A percentile compares a stretch with the other conserved stretches of the same genome.
Conservation (phyloP, 2,888 invertebrate genomes). For the Apeira syringaria region DNA sequence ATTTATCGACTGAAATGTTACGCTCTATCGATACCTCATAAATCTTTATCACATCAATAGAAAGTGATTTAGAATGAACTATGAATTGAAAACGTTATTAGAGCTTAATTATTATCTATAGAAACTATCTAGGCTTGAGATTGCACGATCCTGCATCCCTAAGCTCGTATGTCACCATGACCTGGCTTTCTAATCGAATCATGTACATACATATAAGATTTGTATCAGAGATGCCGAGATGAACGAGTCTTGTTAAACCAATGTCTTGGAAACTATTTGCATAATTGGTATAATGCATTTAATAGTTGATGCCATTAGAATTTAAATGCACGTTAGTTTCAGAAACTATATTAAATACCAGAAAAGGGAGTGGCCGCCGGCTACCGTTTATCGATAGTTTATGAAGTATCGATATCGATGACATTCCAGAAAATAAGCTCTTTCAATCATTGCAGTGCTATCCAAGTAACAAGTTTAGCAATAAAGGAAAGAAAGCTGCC, state of each 20-base stretch:
- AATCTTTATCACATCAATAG: slow-evolving; percentile 31
- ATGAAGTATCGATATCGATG: slow-evolving; percentile 48
- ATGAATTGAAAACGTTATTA: slow-evolving; percentile 31
- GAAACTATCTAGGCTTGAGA: slow-evolving; percentile 27
- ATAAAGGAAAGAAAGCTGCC: slow-evolving; percentile 79
- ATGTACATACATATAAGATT: slow-evolving; percentile 34
- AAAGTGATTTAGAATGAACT: slow-evolving; percentile 21
- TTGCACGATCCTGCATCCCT: slow-evolving; percentile 31
- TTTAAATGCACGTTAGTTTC: slow-evolving; percentile 19
- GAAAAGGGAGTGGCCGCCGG: slow-evolving; percentile 20
- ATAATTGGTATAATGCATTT: slow-evolving; percentile 31
- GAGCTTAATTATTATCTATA: slow-evolving; percentile 29
- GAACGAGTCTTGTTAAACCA: slow-evolving; percentile 32
- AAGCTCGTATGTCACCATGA: slow-evolving; percentile 32
- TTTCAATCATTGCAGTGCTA: slow-evolving; percentile 70
- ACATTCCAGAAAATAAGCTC: slow-evolving; percentile 45
- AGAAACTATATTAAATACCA: slow-evolving; percentile 22
- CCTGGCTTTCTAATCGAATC: slow-evolving; percentile 36
- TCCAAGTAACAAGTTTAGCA: slow-evolving; percentile 78
- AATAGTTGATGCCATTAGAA: slow-evolving; percentile 25
- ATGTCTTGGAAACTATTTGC: slow-evolving; percentile 28
- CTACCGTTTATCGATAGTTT: slow-evolving; percentile 33
- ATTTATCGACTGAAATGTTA: slow-evolving; percentile 42
- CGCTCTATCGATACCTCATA: slow-evolving; percentile 36
- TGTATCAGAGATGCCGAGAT: slow-evolving; percentile 33